phyloP scores from a whole-genome alignment of 2,113 vertebrate species.

The Megaleporinus macrocephalus region DNA sequence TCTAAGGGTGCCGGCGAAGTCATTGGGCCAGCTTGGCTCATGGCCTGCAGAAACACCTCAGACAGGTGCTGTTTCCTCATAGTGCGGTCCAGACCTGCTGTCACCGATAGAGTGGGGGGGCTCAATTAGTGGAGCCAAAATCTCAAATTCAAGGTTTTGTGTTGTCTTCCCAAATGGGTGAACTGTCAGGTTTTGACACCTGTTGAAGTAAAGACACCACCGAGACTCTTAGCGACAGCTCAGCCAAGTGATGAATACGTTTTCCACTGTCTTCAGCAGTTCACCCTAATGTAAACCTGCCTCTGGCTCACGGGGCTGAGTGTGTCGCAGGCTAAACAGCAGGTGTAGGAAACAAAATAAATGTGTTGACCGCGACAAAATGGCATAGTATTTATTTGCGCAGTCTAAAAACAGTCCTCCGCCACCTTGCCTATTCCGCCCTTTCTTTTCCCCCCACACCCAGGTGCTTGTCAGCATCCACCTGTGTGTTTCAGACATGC shows the following conservation, averaged over 20 bases:
- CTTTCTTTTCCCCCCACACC: neutral
- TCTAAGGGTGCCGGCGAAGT: neutral
- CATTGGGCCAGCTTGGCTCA: constrained; percentile 5
- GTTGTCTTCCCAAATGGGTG: neutral
- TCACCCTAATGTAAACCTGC: neutral
- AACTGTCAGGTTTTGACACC: neutral
- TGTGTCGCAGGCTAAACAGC: constrained; percentile 28
- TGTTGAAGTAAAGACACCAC: neutral
- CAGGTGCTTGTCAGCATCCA: constrained; percentile 36
- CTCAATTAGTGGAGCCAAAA: neutral
- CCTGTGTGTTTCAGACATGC: constrained; percentile 12
- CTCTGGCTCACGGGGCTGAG: neutral
- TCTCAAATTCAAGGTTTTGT: neutral
- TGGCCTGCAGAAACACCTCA: neutral
- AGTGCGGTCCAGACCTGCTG: neutral
- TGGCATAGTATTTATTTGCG: constrained; percentile 20
- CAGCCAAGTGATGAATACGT: neutral
- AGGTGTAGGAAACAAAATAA: constrained; percentile 40
- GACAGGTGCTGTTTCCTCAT: neutral
- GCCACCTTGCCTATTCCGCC: constrained; percentile 6
- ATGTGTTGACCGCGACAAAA: constrained; percentile 12
- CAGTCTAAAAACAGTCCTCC: constrained; percentile 21
- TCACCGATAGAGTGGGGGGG: neutral
- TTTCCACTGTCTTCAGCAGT: neutral
- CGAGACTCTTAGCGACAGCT: neutral